Evolutionary conservation across 2,888 invertebrate species (phyloP).

Genomic region (Folsomia candida): DNA sequence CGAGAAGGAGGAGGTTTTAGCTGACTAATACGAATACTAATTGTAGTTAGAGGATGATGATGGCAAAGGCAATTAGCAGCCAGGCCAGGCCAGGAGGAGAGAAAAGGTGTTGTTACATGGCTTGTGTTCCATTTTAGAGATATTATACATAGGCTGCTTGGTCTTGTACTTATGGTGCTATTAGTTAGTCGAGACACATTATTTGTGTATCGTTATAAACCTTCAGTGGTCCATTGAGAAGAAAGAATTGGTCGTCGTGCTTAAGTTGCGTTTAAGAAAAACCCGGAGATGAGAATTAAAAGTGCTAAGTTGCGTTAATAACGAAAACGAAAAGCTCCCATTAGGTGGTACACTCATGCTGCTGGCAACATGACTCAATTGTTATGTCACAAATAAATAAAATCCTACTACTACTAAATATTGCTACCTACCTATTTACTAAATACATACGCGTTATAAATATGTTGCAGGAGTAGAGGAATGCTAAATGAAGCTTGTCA

Average conservation of each 20-base stretch:
- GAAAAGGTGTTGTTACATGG: too few relatives aligned
- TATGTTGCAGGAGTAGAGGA: too few relatives aligned
- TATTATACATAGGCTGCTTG: not conserved
- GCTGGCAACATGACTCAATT: not conserved
- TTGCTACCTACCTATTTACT: too few relatives aligned
- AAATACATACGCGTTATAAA: too few relatives aligned
- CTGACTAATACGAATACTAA: not conserved
- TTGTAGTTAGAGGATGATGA: not conserved
- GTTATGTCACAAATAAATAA: not conserved
- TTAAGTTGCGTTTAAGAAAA: not conserved
- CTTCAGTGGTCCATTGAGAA: too few relatives aligned
- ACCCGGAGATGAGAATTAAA: not conserved
- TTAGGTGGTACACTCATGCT: too few relatives aligned
- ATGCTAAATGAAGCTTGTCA: too few relatives aligned
- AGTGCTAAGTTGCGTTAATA: not conserved
- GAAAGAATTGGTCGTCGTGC: not conserved
- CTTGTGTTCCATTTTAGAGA: too few relatives aligned
- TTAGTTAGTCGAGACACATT: not conserved
- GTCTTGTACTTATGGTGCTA: too few relatives aligned
- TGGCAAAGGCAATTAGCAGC: constrained; percentile 1
- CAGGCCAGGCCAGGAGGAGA: not conserved
- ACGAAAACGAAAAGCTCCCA: not conserved
- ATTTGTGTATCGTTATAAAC: not conserved
- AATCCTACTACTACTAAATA: too few relatives aligned
- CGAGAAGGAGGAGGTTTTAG: not conserved